phyloP scores from a whole-genome alignment of 2,888 invertebrate species.

The Dicranocentrus wangi region DNA sequence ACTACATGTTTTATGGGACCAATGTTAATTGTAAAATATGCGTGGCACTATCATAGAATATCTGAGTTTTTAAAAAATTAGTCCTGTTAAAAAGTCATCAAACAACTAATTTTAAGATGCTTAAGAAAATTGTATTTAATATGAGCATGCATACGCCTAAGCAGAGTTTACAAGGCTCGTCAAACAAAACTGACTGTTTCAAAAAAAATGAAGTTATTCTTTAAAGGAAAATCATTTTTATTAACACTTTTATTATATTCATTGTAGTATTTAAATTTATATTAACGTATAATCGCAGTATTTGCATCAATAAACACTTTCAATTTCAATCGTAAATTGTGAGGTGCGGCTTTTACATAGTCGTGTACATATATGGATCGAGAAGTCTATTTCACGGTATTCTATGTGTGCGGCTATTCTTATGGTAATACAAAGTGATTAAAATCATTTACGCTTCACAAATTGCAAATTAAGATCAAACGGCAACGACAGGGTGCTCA shows the following conservation, averaged over 20 bases:
- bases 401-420: no score
- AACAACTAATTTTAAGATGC: no score
- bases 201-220: not conserved
- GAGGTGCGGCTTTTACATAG: no score
- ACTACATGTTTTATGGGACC: not conserved
- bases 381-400: no score
- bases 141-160: no score
- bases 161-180: not conserved
- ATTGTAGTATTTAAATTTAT: constrained; percentile 43
- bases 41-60: no score
- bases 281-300: constrained; percentile 42
- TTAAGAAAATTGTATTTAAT: not conserved
- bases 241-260: constrained; percentile 13
- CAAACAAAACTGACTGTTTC: constrained; percentile 28
- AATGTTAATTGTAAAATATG: not conserved
- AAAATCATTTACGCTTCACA: not conserved
- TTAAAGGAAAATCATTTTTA: not conserved
- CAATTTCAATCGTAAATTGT: not conserved
- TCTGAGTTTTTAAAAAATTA: no score
- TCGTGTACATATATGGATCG: not conserved
- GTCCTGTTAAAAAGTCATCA: not conserved
- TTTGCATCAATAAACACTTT: constrained; percentile 39
- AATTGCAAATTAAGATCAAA: not conserved
- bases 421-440: not conserved
- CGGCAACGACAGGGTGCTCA: no score